These are phyloP conservation scores for Apocrypta bakeri DNA, from an alignment of 1,140 invertebrate species.

Conservation along the genomic window DNA sequence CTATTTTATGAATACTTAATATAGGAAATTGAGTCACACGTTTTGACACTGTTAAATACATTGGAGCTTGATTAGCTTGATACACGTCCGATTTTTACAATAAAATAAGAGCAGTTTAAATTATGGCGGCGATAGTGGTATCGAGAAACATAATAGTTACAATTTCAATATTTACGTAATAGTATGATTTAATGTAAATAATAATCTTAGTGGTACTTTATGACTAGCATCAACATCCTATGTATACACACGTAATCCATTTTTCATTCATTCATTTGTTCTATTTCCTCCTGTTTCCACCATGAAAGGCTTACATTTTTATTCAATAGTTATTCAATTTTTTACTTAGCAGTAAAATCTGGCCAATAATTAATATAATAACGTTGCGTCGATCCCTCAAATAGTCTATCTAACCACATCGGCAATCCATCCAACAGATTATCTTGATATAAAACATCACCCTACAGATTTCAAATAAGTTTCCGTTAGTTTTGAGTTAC, in stretches of 20 bases:
- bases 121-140: background rate
- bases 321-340: background rate
- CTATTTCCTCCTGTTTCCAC: background rate
- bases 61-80: background rate
- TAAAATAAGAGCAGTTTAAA: slow-evolving; percentile 3
- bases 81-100: slow-evolving; percentile 10
- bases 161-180: background rate
- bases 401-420: slow-evolving; percentile 97
- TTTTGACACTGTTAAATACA: slow-evolving; percentile 1
- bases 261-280: slow-evolving; percentile 14
- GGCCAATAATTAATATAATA: slow-evolving; percentile 99
- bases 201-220: slow-evolving; percentile 35
- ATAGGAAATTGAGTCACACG: slow-evolving; percentile 7
- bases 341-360: slow-evolving; percentile 84
- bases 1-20: background rate
- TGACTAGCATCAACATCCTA: slow-evolving; percentile 40
- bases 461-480: slow-evolving; percentile 58
- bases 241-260: slow-evolving; percentile 3
- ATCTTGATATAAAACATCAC: slow-evolving; percentile 76
- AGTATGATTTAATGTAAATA: slow-evolving; percentile 7
- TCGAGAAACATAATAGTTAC: background rate
- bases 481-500: slow-evolving; percentile 56
- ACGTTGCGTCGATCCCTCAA: slow-evolving; percentile 94
- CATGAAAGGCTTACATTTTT: slow-evolving; percentile 30
- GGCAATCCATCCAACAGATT: slow-evolving; percentile 92